phyloP scores from a whole-genome alignment of 2,888 invertebrate genomes.

The Cerastoderma edule region DNA sequence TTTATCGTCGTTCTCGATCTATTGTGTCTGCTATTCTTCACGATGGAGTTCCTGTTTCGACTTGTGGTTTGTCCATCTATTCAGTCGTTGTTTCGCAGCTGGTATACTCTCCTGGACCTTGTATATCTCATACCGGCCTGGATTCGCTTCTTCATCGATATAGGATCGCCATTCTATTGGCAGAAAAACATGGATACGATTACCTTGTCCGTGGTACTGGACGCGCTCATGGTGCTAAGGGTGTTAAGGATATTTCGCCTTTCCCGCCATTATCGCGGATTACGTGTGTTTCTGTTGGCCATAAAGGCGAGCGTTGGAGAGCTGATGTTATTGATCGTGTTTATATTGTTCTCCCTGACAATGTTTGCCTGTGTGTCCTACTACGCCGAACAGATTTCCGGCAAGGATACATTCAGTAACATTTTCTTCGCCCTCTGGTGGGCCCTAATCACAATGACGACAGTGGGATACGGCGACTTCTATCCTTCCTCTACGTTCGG shows the following conservation, averaged over 20 bases:
- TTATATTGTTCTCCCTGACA: constrained; percentile 62
- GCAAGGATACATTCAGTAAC: constrained; percentile 44
- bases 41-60: constrained; percentile 63
- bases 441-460: constrained; percentile 71
- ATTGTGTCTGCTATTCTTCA: constrained; percentile 66
- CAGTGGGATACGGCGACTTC: constrained; percentile 80
- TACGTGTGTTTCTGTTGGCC: constrained; percentile 64
- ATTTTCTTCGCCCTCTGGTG: constrained; percentile 69
- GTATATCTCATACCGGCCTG: constrained; percentile 67
- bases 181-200: constrained; percentile 36
- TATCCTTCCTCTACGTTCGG: constrained; percentile 72
- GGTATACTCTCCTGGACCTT: constrained; percentile 62
- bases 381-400: constrained; percentile 60
- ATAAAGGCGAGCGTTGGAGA: constrained; percentile 66
- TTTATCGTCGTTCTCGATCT: constrained; percentile 56
- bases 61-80: constrained; percentile 61
- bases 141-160: constrained; percentile 57
- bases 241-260: constrained; percentile 69
- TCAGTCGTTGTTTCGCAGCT: constrained; percentile 46
- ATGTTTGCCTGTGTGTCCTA: constrained; percentile 67
- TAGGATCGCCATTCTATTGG: constrained; percentile 54
- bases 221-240: constrained; percentile 61
- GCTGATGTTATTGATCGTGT: constrained; percentile 61
- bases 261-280: constrained; percentile 64
- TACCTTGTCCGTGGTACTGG: constrained; percentile 48